Conservation (phyloP, 2,113 vertebrate genomes). For the Pelobates fuscus region DNA sequence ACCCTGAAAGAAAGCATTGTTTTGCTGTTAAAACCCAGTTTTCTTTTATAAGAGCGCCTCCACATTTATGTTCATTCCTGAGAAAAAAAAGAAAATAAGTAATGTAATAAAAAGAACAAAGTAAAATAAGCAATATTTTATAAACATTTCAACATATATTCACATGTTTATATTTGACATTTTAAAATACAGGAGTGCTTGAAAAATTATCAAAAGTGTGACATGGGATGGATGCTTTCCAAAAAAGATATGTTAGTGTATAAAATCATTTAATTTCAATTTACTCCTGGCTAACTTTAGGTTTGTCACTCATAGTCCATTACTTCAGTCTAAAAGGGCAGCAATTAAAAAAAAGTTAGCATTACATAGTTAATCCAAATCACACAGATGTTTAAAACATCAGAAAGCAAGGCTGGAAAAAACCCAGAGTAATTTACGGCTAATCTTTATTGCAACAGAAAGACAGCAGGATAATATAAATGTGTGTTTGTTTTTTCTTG, state of each 20-base stretch:
- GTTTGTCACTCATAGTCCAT: slow-evolving; percentile 57
- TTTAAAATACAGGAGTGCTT: slow-evolving; percentile 13
- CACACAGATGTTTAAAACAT: slow-evolving; percentile 64
- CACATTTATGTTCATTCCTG: slow-evolving; percentile 90
- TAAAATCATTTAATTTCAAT: slow-evolving; percentile 58
- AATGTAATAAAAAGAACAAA: neutral
- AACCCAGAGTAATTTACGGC: slow-evolving; percentile 57
- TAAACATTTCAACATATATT: neutral
- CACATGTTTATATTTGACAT: slow-evolving; percentile 8
- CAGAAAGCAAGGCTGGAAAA: slow-evolving; percentile 55
- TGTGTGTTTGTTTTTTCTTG: slow-evolving; percentile 51
- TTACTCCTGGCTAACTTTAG: slow-evolving; percentile 54
- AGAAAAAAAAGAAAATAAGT: neutral
- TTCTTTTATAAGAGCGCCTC: slow-evolving; percentile 92
- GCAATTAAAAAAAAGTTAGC: slow-evolving; percentile 54
- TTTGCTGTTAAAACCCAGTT: slow-evolving; percentile 94
- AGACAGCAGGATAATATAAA: slow-evolving; percentile 57
- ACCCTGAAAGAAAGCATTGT: slow-evolving; percentile 95
- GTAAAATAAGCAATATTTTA: neutral
- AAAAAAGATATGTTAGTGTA: slow-evolving; percentile 54
- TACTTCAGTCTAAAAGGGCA: slow-evolving; percentile 57
- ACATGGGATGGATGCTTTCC: slow-evolving; percentile 42
- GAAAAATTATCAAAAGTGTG: slow-evolving; percentile 13
- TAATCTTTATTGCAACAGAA: slow-evolving; percentile 56
- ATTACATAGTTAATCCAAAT: slow-evolving; percentile 64